phyloP scores from a whole-genome alignment of 2,888 invertebrate genomes.

The Parnassius apollo region DNA sequence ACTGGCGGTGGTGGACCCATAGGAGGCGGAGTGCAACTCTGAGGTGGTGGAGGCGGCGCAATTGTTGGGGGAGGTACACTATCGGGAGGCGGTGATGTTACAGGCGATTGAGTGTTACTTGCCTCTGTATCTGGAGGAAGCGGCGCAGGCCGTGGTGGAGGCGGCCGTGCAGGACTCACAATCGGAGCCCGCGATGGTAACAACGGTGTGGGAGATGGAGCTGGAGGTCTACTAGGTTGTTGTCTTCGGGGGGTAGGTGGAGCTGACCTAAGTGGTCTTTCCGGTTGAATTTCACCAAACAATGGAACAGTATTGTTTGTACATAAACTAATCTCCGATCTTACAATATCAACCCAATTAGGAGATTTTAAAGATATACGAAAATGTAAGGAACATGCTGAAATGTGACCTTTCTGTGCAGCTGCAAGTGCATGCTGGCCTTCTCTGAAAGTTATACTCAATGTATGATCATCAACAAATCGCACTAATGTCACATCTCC shows the following conservation, averaged over 20 bases:
- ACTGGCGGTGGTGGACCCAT: conserved; percentile 68
- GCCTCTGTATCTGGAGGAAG: conserved; percentile 75
- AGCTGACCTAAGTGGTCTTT: conserved; percentile 66
- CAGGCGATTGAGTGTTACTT: conserved; percentile 54
- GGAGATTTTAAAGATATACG: conserved; percentile 89
- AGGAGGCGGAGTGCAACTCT: conserved; percentile 57
- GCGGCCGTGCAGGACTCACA: conserved; percentile 76
- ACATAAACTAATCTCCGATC: conserved; percentile 91
- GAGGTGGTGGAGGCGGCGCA: conserved; percentile 74
- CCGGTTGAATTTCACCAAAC: conserved; percentile 69
- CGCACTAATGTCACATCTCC: conserved; percentile 95
- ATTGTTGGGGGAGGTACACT: conserved; percentile 84
- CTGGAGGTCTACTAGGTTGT: conserved; percentile 83
- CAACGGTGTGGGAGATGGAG: conserved; percentile 78
- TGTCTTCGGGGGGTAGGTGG: conserved; percentile 76
- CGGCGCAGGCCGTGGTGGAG: conserved; percentile 82
- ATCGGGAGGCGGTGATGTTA: conserved; percentile 77
- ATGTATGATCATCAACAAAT: conserved; percentile 89
- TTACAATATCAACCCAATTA: conserved; percentile 91
- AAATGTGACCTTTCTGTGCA: conserved; percentile 77
- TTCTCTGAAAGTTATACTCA: conserved; percentile 96
- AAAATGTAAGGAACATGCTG: conserved; percentile 84
- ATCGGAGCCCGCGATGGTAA: conserved; percentile 71
- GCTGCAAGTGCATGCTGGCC: conserved; percentile 93
- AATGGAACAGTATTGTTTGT: conserved; percentile 92